phyloP scores from a whole-genome alignment of 2,113 vertebrate species.

The Chionomys nivalis region DNA sequence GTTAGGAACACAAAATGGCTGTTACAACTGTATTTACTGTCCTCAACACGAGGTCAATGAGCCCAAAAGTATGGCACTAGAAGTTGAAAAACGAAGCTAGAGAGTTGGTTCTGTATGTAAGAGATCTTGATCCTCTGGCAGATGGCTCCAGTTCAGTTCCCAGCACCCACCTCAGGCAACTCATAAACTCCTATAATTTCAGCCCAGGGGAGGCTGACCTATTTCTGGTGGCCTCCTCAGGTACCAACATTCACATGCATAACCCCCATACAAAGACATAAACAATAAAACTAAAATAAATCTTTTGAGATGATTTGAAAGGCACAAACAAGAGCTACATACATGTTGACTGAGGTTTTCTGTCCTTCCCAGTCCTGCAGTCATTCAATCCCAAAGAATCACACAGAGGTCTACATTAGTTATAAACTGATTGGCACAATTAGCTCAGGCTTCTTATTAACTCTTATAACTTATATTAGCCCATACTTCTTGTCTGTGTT shows the following conservation, averaged over 20 bases:
- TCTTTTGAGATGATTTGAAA: not conserved
- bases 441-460: no score
- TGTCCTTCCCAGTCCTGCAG: no score
- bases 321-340: no score
- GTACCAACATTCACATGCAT: not conserved
- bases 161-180: no score
- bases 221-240: not conserved
- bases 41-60: not conserved
- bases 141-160: not conserved
- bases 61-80: not conserved
- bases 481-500: no score
- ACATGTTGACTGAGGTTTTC: no score
- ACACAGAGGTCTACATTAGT: no score
- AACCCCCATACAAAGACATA: not conserved
- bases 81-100: not conserved
- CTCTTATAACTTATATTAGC: no score
- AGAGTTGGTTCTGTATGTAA: not conserved
- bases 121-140: not conserved
- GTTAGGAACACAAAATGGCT: slow-evolving; percentile 20
- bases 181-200: not conserved
- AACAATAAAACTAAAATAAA: not conserved
- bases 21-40: not conserved
- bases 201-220: not conserved
- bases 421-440: no score
- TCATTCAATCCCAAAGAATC: no score